Conservation (phyloP, 2,113 vertebrate species). For the Phylloscopus trochiloides region DNA sequence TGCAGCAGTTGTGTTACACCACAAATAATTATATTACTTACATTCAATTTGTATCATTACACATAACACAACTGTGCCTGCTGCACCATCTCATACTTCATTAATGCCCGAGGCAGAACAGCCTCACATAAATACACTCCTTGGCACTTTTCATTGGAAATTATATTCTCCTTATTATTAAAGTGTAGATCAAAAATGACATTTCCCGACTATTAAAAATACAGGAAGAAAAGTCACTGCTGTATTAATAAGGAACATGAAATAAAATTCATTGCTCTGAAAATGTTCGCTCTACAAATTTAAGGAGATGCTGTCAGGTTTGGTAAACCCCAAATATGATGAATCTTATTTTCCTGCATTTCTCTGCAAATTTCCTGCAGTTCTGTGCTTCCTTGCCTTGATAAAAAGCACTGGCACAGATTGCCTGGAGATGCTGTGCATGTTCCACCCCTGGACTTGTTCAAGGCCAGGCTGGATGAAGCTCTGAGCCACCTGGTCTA, state of each 20-base stretch:
- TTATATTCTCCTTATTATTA: slow-evolving; percentile 45
- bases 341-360: not conserved
- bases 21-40: slow-evolving; percentile 41
- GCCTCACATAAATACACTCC: slow-evolving; percentile 54
- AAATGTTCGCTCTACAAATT: not conserved
- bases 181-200: slow-evolving; percentile 25
- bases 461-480: not conserved
- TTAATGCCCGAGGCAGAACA: slow-evolving; percentile 23
- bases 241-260: not conserved
- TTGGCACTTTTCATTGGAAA: slow-evolving; percentile 57
- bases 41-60: slow-evolving; percentile 58
- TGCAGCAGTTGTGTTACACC: slow-evolving; percentile 37
- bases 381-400: not conserved
- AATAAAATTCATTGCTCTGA: not conserved
- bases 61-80: not conserved
- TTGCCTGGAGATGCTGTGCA: not conserved
- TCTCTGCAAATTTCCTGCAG: not conserved
- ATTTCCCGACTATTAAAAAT: not conserved
- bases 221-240: not conserved
- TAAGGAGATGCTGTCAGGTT: not conserved
- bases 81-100: slow-evolving; percentile 32
- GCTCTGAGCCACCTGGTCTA: not conserved
- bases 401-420: not conserved
- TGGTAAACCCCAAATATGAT: not conserved
- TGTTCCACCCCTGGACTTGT: not conserved